Percentiles rank a stretch among this genome's conserved stretches.
These are phyloP conservation scores for Agrotis ipsilon DNA, from an alignment of 2,888 invertebrate genomes.

Conservation along the genomic window DNA sequence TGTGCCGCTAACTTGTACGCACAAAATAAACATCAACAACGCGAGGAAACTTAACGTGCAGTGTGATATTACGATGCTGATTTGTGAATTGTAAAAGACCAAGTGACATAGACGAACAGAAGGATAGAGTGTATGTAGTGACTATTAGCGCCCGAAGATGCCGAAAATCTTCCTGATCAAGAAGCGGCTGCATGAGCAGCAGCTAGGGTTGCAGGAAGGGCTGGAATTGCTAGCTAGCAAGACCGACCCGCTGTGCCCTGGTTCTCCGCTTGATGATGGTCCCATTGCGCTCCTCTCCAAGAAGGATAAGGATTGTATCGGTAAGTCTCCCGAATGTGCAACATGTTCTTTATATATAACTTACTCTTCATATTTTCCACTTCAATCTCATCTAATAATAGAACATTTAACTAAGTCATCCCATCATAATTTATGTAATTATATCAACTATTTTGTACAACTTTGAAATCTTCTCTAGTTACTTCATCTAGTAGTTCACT, in stretches of 20 bases:
- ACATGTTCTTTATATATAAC: background rate
- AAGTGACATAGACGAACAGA: constrained; percentile 83
- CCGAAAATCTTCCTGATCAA: constrained; percentile 98
- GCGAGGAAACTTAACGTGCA: constrained; percentile 87
- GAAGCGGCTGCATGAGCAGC: constrained; percentile 97
- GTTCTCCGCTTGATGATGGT: constrained; percentile 90
- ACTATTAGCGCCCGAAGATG: constrained; percentile 91
- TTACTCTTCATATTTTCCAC: background rate
- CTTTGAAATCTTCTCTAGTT: constrained; percentile 42
- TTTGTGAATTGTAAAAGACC: constrained; percentile 85
- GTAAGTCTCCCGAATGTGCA: constrained; percentile 73
- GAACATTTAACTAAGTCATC: constrained; percentile 9
- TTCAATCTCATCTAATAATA: constrained; percentile 2
- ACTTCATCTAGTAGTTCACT: constrained; percentile 45
- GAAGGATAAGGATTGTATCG: constrained; percentile 82
- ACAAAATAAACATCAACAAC: constrained; percentile 86
- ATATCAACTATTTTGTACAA: constrained; percentile 37
- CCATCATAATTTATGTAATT: constrained; percentile 36
- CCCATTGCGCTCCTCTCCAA: constrained; percentile 92
- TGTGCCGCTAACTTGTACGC: constrained; percentile 88
- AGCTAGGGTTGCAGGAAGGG: constrained; percentile 95
- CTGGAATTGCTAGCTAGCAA: constrained; percentile 94
- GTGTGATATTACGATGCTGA: constrained; percentile 87
- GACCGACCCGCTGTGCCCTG: constrained; percentile 92
- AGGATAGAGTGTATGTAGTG: constrained; percentile 89